phyloP scores from a whole-genome alignment of 2,113 vertebrate species.

The Felis chaus region DNA sequence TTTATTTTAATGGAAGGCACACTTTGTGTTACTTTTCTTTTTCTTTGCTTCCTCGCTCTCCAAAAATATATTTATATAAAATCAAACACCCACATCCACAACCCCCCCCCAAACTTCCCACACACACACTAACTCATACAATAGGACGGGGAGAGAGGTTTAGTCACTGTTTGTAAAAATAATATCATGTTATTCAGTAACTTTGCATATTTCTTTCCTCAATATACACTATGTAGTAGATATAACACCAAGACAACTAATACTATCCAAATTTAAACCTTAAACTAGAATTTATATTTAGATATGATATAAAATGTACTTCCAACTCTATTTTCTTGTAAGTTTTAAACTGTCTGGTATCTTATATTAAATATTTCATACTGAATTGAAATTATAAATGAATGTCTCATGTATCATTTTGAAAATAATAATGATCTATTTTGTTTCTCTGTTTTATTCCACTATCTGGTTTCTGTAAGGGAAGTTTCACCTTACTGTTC shows the following conservation, averaged over 20 bases:
- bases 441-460: not conserved
- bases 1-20: not conserved
- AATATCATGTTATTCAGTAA: not conserved
- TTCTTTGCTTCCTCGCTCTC: not conserved
- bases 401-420: not conserved
- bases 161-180: not conserved
- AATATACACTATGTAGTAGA: not conserved
- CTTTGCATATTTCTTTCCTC: not conserved
- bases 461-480: not conserved
- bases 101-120: not conserved
- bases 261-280: not conserved
- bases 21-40: not conserved
- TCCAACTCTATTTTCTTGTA: not conserved
- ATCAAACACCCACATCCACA: not conserved
- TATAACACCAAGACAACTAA: not conserved
- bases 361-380: not conserved
- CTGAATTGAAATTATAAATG: not conserved
- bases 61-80: not conserved
- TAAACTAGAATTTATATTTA: not conserved
- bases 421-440: not conserved
- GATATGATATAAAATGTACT: not conserved
- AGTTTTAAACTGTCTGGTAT: not conserved
- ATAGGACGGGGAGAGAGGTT: not conserved
- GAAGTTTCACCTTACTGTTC: not conserved
- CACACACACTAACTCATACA: not conserved